Base-by-base conservation (phyloP, 1,140 invertebrate species). In the Apis florea region DNA sequence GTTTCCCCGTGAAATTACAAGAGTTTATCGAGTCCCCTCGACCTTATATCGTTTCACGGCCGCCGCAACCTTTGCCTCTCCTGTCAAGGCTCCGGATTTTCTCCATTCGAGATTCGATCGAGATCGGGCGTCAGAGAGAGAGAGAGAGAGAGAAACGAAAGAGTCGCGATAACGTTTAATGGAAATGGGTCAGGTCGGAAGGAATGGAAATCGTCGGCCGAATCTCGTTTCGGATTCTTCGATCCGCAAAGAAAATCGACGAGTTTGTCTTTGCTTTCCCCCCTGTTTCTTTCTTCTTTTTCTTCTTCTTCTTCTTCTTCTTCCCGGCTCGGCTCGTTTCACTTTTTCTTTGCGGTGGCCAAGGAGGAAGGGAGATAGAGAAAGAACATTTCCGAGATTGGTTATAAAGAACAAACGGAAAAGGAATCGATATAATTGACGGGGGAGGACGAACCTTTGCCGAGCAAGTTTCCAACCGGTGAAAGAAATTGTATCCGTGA, bases 361-460 rank as follows among this genome's bases (percentile, higher is more conserved):
- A 31, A 31, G 24, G 8, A 24, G 17, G 68, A 64, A 76, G 24
- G 13, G 1, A 0, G 51, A 0, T 8, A 1, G 21, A 72, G 56
- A 77, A 8, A 54, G 58, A 79, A 79, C 85, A 83, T 85, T 80
- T 78, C 72, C 70, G 58, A 79, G 84, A 86, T 83, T 83, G 85
- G 81, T 87, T 87, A 83, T 86, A 83, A 83, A 83, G 77, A 74
- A 75, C 76, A 86, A 87, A 83, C 82, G 73, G 68, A 83, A 86
- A 40, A 77, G 72, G 68, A 71, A 87, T 86, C 85, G 85, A 86
- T 86, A 72, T 86, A 87, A 87, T 83, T 87, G 82, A 86, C 71
- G 85, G 61, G 26, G 63, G 59, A 54, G 21, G n/a, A 10, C n/a
- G n/a, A 26, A 21, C 58, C 66, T 56, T 56, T 56, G 56, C 19